Conservation (phyloP, 2,113 vertebrate species). For the Cheilinus undulatus region DNA sequence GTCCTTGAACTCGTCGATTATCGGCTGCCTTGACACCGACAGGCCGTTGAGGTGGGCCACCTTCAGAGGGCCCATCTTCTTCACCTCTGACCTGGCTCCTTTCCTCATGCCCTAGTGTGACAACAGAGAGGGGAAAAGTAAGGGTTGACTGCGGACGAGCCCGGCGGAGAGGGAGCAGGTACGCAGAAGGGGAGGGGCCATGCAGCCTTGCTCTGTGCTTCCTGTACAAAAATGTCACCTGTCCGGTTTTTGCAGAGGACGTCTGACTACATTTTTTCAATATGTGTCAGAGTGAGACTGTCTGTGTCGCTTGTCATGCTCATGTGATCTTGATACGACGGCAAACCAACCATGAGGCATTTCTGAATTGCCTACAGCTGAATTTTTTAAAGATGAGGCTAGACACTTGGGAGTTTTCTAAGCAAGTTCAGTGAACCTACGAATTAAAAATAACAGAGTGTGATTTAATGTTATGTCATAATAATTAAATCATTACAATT, state of each 20-base stretch:
- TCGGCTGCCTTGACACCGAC: slow-evolving; percentile 86
- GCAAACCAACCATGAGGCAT: not conserved
- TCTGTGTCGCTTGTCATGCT: slow-evolving; percentile 9
- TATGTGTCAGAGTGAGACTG: not conserved
- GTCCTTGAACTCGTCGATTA: slow-evolving; percentile 88
- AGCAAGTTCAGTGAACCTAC: not conserved
- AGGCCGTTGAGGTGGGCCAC: slow-evolving; percentile 93
- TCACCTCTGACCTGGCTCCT: slow-evolving; percentile 87
- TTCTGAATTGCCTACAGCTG: not conserved
- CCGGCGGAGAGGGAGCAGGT: not conserved
- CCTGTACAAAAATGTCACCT: slow-evolving; percentile 53
- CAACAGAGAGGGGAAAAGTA: slow-evolving; percentile 18
- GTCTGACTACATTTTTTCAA: slow-evolving; percentile 36
- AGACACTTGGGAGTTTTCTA: not conserved
- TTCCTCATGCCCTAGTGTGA: slow-evolving; percentile 93
- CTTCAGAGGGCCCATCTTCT: slow-evolving; percentile 94
- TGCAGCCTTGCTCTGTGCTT: not conserved
- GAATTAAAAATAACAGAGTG: not conserved
- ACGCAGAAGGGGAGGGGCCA: slow-evolving; percentile 3
- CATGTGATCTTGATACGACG: not conserved
- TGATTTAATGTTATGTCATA: not conserved
- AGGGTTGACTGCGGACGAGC: not conserved
- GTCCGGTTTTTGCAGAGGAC: slow-evolving; percentile 53
- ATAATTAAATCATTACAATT: not conserved
- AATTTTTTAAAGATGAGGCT: not conserved